phyloP scores from a whole-genome alignment of 2,888 invertebrate genomes.

The Drosophila kuntzei region DNA sequence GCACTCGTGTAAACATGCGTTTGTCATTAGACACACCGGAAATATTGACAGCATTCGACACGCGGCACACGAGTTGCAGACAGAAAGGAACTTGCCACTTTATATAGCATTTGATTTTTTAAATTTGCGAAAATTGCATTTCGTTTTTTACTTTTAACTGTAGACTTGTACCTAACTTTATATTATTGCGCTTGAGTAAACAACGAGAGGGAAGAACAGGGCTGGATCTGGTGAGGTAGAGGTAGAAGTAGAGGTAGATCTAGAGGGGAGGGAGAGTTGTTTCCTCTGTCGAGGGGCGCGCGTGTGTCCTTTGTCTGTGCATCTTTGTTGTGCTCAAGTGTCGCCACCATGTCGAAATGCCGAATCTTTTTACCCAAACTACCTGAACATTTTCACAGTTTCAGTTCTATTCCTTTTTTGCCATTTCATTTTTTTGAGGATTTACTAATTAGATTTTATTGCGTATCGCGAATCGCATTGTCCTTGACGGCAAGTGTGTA shows the following conservation, averaged over 20 bases:
- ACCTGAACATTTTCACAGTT: constrained; percentile 67
- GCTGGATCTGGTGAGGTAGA: background rate
- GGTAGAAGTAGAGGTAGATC: too few relatives aligned
- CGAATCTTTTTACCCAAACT: constrained; percentile 53
- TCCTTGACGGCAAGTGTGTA: constrained; percentile 64
- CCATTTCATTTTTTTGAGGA: constrained; percentile 15
- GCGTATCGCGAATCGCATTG: constrained; percentile 73
- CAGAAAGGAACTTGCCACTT: constrained; percentile 58
- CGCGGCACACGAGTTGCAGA: constrained; percentile 63
- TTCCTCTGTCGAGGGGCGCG: constrained; percentile 64
- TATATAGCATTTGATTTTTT: constrained; percentile 77
- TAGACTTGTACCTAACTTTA: constrained; percentile 38
- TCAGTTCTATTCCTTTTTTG: constrained; percentile 14
- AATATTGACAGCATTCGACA: constrained; percentile 78
- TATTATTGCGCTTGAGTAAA: constrained; percentile 72
- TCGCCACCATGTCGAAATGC: constrained; percentile 72
- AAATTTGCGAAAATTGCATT: constrained; percentile 63
- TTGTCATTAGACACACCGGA: constrained; percentile 81
- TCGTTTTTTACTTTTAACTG: constrained; percentile 32
- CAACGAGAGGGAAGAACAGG: constrained; percentile 34
- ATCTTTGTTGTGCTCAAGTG: constrained; percentile 76
- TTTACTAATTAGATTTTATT: constrained; percentile 78
- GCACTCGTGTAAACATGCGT: constrained; percentile 82
- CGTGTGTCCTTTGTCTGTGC: constrained; percentile 75
- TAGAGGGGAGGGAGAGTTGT: constrained; percentile 53